A percentile compares a stretch with the other conserved stretches of the same genome.
Conservation (phyloP, 2,888 invertebrate species). For the Hypercompe scribonia region DNA sequence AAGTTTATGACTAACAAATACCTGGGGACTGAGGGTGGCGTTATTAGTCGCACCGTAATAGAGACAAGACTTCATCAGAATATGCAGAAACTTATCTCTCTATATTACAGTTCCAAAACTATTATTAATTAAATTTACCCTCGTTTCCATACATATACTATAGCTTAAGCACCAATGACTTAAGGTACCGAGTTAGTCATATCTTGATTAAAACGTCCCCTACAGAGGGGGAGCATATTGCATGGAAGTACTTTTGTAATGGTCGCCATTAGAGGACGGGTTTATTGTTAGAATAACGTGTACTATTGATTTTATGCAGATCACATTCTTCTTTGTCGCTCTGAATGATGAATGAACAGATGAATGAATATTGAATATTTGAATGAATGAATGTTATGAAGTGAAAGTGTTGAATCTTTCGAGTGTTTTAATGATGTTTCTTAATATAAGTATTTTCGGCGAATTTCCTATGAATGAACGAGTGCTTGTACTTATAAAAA, state of each 20-base stretch:
- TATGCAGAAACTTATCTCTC: not conserved
- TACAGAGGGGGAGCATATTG: not conserved
- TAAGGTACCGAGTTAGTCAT: not conserved
- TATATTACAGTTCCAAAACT: not conserved
- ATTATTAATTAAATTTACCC: not conserved
- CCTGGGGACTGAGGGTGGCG: not conserved
- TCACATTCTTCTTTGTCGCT: not conserved
- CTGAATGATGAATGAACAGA: not conserved
- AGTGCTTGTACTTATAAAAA: no score
- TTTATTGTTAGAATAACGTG: not conserved
- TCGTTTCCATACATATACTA: not conserved
- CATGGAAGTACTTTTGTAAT: not conserved
- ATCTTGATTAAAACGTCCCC: slow-evolving; percentile 6
- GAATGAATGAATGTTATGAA: no score
- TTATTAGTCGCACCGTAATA: not conserved
- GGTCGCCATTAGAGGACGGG: not conserved
- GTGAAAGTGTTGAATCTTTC: not conserved
- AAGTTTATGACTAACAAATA: not conserved
- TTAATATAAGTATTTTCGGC: no score
- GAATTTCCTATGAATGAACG: no score
- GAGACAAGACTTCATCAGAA: not conserved
- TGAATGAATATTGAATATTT: not conserved
- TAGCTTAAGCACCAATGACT: not conserved
- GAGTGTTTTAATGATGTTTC: not conserved
- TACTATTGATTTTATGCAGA: not conserved